These are phyloP conservation scores for Cetonia aurata DNA, from an alignment of 2,888 invertebrate species.

Conservation along the genomic window DNA sequence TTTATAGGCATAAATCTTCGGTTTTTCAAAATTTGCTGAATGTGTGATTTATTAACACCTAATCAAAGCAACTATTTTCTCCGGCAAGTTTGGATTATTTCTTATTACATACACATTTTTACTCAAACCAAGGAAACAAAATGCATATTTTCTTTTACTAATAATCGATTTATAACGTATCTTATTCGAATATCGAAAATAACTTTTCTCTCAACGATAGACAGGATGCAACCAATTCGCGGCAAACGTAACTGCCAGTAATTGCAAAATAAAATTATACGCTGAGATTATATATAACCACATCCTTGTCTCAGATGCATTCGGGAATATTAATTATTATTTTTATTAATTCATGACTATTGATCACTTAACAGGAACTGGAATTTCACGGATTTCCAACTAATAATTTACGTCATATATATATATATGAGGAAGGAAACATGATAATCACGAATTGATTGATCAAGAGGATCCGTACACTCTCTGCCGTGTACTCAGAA, in stretches of 20 bases:
- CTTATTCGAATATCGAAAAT: background rate
- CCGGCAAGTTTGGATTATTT: no score
- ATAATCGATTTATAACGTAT: background rate
- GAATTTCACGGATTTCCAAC: constrained; percentile 26
- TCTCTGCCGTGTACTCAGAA: background rate
- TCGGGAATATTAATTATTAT: constrained; percentile 39
- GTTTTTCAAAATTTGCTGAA: no score
- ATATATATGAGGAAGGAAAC: constrained; percentile 20
- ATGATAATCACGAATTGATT: constrained; percentile 1
- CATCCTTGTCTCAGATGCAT: constrained; percentile 35
- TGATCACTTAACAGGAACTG: constrained; percentile 23
- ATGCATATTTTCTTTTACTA: background rate
- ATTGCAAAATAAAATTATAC: background rate
- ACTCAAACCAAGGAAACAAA: background rate
- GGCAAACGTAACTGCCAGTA: background rate
- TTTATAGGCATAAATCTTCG: no score
- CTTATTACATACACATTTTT: no score
- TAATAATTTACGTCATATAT: constrained; percentile 22
- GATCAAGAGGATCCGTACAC: constrained; percentile 6
- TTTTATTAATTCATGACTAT: constrained; percentile 41
- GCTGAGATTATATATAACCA: constrained; percentile 23
- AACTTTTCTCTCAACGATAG: background rate
- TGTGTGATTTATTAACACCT: no score
- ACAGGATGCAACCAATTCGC: background rate
- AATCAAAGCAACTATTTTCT: no score